Base-by-base conservation (phyloP, 2,113 vertebrate genomes). In the Callopanchax toddi region DNA sequence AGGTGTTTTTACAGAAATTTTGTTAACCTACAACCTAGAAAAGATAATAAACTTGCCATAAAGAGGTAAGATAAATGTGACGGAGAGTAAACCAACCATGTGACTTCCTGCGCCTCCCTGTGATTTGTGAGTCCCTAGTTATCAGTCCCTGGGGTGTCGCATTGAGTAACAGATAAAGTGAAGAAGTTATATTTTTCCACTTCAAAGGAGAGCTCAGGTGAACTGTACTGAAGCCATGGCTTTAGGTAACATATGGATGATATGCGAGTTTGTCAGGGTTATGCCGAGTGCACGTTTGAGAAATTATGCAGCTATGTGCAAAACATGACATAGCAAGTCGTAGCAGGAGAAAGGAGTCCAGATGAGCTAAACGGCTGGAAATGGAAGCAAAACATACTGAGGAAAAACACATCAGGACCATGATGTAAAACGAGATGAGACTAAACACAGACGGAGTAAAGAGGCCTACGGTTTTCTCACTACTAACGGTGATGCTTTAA, bases 201-300 rank as follows among this genome's bases (percentile, higher is more conserved):
- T 49, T 39, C 36, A 71, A 59, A 70, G 11, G 55, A 60, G 42
- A 67, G 29, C 67, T 52, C 45, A 36, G 67, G 57, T 78, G 66
- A 76, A 60, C 60, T 53, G 78, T 56, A 61, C 67, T 52, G 21
- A 44, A 76, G 67, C 39, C 57, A 73, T 71, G 51, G 81, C 81
- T 88, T 11, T 17, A 84, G 69, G 74, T 74, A 22, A 84, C 36
- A 57, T 40, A 25, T 48, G 59, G 22, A 46, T 74, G 60, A 71
- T 57, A 55, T 55, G 44, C 71, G 55, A 62, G 55, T 67, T 64
- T 78, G 29, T 56, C 10, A 40, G 44, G 78, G 68, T 78, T 71
- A 81, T 3, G 13, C 11, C 11, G 43, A 62, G 70, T 71, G 49
- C 68, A 81, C 7, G 9, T 3, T 48, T 72, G 57, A 69, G 21